Conservation (phyloP, 2,113 vertebrate genomes). For the Rhinolophus ferrumequinum region DNA sequence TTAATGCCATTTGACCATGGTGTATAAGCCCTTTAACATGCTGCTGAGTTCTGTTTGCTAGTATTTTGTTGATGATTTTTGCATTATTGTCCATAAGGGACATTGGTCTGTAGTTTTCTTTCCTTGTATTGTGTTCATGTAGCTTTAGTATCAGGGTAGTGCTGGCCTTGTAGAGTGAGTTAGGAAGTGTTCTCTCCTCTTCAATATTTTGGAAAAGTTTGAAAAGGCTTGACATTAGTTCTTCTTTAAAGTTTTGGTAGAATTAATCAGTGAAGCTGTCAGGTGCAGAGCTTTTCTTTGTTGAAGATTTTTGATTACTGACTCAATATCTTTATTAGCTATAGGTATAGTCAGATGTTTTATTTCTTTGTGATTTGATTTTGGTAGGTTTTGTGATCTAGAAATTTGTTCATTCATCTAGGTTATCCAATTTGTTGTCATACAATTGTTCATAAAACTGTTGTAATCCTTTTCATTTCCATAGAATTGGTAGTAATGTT, state of each 20-base stretch:
- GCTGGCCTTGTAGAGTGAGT: neutral
- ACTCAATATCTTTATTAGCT: neutral
- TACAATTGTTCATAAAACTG: neutral
- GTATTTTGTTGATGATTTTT: neutral
- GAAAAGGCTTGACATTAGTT: neutral
- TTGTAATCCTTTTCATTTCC: neutral
- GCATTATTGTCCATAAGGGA: neutral
- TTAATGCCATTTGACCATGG: neutral
- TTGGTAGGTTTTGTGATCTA: neutral
- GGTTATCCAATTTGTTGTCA: neutral
- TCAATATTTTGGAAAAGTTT: neutral
- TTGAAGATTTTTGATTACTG: neutral
- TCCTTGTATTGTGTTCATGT: neutral
- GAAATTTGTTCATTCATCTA: neutral
- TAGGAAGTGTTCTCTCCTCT: neutral
- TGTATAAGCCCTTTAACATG: neutral
- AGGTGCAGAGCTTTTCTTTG: neutral
- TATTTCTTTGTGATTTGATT: neutral
- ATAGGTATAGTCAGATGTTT: neutral
- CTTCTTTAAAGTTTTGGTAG: neutral
- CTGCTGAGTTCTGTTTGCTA: too few relatives aligned
- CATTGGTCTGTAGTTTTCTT: neutral
- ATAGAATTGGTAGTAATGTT: neutral
- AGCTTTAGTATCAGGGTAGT: neutral
- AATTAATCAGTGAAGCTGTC: neutral